Percentiles rank a stretch among this genome's conserved stretches.
Evolutionary conservation across 1,140 invertebrate species (phyloP).

Genomic region (Solenopsis invicta): DNA sequence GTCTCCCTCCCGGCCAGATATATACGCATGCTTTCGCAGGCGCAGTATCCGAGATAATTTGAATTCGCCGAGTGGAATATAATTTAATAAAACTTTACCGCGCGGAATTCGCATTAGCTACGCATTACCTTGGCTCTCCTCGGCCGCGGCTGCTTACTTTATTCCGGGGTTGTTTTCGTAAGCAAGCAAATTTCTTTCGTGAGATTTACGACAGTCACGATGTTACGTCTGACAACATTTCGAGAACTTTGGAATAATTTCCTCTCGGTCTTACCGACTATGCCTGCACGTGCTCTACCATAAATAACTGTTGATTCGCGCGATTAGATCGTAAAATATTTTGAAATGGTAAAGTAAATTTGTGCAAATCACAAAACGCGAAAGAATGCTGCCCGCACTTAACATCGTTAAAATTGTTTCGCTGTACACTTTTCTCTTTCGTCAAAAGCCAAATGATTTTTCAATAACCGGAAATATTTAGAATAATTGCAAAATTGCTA

Average conservation of each 20-base stretch:
- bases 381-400: not conserved
- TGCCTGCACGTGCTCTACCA: not conserved
- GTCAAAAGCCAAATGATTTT: not conserved
- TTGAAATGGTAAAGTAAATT: not conserved
- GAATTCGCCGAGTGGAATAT: conserved; percentile 64
- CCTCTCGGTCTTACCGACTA: not conserved
- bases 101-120: conserved; percentile 62
- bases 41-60: conserved; percentile 61
- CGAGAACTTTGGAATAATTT: conserved; percentile 25
- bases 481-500: not conserved
- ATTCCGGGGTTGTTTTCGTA: conserved; percentile 34
- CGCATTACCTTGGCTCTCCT: conserved; percentile 43
- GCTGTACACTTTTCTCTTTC: not conserved
- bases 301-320: conserved; percentile 2
- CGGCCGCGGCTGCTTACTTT: conserved; percentile 43
- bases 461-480: not conserved
- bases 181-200: conserved; percentile 51
- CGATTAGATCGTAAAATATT: not conserved
- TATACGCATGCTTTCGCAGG: conserved; percentile 37
- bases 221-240: conserved; percentile 27
- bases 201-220: conserved; percentile 46
- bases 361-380: not conserved
- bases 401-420: not conserved
- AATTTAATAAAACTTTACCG: conserved; percentile 67
- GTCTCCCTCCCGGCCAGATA: conserved; percentile 20